Percentiles rank a stretch among this genome's conserved stretches.
Evolutionary conservation across 2,797 vertebrate genomes (phyloP).

Genomic region (Taenioides sp.): DNA sequence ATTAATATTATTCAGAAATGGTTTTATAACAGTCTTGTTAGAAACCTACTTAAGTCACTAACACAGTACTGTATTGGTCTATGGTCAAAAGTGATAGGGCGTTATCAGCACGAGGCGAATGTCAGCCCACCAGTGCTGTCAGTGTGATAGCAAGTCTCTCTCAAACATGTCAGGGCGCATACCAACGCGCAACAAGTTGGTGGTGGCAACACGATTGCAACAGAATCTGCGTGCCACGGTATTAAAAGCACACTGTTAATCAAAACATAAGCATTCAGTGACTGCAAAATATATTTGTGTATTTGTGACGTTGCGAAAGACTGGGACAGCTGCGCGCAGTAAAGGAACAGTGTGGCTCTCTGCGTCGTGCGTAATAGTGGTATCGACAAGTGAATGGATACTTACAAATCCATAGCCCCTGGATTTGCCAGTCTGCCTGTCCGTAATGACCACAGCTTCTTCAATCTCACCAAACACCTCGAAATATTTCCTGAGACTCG

Average conservation of each 20-base stretch:
- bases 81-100: conserved; percentile 12
- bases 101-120: conserved; percentile 23
- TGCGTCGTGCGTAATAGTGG: conserved; percentile 19
- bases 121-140: conserved; percentile 41
- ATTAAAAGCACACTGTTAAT: conserved; percentile 29
- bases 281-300: conserved; percentile 18
- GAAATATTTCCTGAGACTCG: conserved; percentile 95
- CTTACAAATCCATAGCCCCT: conserved; percentile 97
- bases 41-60: background rate
- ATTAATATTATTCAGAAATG: background rate
- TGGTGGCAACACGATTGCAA: conserved; percentile 37
- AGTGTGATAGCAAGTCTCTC: conserved; percentile 25
- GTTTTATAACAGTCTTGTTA: background rate
- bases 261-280: conserved; percentile 51
- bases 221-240: conserved; percentile 37
- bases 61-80: background rate
- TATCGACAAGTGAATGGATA: conserved; percentile 33
- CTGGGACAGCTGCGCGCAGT: background rate
- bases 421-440: conserved; percentile 95
- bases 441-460: conserved; percentile 96
- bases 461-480: conserved; percentile 97
- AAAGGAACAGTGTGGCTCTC: conserved; percentile 1
- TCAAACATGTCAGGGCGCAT: conserved; percentile 48
- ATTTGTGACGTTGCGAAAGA: conserved; percentile 19
- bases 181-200: conserved; percentile 55